Conservation (phyloP, 2,113 vertebrate genomes). For the Ceuthmochares aereus region DNA sequence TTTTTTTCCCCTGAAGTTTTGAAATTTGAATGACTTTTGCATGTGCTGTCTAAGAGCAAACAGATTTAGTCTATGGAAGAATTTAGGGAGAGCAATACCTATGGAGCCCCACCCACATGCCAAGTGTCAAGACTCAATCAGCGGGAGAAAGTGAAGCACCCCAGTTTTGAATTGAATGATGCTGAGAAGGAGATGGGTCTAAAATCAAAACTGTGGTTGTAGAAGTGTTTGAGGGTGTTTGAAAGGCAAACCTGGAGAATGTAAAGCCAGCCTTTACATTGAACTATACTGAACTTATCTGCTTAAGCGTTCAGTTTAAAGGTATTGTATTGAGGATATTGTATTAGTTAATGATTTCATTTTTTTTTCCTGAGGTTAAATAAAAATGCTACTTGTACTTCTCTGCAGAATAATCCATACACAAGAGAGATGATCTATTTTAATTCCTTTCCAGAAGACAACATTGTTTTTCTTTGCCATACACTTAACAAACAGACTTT, state of each 20-base stretch:
- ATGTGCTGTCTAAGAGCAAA: neutral
- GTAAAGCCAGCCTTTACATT: neutral
- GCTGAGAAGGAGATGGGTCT: rapidly evolving
- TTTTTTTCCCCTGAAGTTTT: neutral
- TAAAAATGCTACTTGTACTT: conserved; percentile 24
- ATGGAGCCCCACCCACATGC: rapidly evolving
- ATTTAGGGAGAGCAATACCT: neutral
- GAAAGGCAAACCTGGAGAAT: neutral
- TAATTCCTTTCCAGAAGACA: neutral
- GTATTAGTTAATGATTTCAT: neutral
- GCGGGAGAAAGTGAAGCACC: neutral
- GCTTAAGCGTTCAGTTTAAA: neutral
- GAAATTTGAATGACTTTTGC: neutral
- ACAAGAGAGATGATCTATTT: conserved; percentile 9
- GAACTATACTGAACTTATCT: neutral
- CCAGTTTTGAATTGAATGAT: neutral
- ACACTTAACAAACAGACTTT: neutral
- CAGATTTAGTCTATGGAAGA: neutral
- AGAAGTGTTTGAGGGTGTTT: neutral
- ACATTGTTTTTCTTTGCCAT: conserved; percentile 21
- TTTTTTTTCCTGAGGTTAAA: neutral
- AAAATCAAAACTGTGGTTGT: neutral
- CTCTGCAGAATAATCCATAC: conserved; percentile 24
- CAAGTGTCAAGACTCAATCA: neutral
- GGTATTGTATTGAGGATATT: neutral